These are phyloP conservation scores for Pollimyrus isidori DNA, from an alignment of 2,113 vertebrate species.

Conservation along the genomic window DNA sequence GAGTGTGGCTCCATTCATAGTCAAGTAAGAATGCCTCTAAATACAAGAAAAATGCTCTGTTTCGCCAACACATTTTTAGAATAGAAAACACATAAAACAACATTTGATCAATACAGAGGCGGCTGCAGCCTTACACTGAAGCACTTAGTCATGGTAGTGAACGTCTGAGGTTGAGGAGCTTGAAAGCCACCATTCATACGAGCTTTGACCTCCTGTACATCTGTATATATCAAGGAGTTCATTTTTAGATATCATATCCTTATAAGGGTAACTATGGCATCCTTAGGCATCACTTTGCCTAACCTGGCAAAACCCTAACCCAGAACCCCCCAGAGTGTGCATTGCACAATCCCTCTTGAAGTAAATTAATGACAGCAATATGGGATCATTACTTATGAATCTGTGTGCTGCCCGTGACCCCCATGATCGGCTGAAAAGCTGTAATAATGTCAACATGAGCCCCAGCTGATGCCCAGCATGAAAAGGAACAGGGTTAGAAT, in stretches of 20 bases:
- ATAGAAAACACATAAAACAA: background rate
- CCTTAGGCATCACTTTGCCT: background rate
- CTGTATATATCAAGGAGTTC: background rate
- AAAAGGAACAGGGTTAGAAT: background rate
- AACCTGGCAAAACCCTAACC: background rate
- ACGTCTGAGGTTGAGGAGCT: background rate
- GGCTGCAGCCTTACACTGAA: background rate
- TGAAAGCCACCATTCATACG: background rate
- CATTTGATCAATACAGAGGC: background rate
- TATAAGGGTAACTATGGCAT: background rate
- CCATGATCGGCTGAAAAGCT: background rate
- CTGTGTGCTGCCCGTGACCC: background rate
- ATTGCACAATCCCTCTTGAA: background rate
- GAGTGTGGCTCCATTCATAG: background rate
- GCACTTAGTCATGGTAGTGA: background rate
- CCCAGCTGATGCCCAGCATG: background rate
- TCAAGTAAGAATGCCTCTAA: background rate
- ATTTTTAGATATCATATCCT: background rate
- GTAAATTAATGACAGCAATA: background rate
- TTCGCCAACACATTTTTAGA: background rate
- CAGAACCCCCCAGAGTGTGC: background rate
- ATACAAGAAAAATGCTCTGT: background rate
- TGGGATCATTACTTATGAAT: conserved; percentile 5
- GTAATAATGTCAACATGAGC: background rate
- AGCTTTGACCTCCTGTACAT: background rate